phyloP scores from a whole-genome alignment of 2,888 invertebrate species.

The Cerceris rybyensis region DNA sequence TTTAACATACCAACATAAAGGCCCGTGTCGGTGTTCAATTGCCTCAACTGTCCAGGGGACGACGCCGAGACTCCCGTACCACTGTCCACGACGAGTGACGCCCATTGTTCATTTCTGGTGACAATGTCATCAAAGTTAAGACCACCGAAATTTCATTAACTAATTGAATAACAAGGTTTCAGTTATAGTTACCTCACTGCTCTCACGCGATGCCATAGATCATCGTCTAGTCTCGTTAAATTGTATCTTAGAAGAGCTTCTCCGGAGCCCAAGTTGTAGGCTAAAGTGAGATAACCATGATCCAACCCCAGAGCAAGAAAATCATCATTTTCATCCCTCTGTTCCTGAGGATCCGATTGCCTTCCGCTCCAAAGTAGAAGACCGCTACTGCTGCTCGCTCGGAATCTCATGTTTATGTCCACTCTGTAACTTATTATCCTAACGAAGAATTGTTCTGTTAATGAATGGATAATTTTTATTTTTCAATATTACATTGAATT shows the following conservation, averaged over 20 bases:
- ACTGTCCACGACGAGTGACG: conserved; percentile 94
- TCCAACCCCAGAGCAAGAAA: conserved; percentile 93
- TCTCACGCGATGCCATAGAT: conserved; percentile 91
- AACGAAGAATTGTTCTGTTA: conserved; percentile 53
- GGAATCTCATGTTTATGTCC: conserved; percentile 94
- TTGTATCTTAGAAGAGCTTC: conserved; percentile 93
- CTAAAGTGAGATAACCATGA: conserved; percentile 88
- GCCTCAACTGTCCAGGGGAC: conserved; percentile 92
- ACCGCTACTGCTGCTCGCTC: conserved; percentile 88
- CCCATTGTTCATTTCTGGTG: conserved; percentile 91
- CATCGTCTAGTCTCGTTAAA: conserved; percentile 93
- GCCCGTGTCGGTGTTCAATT: conserved; percentile 93
- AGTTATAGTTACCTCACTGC: conserved; percentile 86
- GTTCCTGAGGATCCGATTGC: conserved; percentile 81
- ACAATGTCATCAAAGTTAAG: neutral
- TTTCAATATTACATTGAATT: neutral
- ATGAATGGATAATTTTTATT: no score
- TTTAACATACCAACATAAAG: conserved; percentile 90
- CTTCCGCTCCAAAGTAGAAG: conserved; percentile 94
- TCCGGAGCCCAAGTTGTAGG: conserved; percentile 94
- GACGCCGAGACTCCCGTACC: conserved; percentile 90
- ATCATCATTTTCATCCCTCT: conserved; percentile 86
- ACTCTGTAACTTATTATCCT: conserved; percentile 92
- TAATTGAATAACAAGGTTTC: neutral
- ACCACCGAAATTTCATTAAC: neutral